These are phyloP conservation scores for Ferrisia virgata DNA, from an alignment of 2,888 invertebrate species.

Conservation along the genomic window DNA sequence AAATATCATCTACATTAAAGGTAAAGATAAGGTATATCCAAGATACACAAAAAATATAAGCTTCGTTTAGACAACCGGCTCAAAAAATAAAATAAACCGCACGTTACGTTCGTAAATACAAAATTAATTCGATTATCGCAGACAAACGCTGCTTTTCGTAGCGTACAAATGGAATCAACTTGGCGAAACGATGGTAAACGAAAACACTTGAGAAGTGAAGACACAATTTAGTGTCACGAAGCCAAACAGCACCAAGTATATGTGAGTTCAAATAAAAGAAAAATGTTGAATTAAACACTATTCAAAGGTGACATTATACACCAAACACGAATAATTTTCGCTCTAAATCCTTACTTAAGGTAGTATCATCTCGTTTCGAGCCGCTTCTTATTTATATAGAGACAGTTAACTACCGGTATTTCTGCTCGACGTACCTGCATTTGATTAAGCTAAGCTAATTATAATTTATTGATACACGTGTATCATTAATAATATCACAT, in stretches of 20 bases:
- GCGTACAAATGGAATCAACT: background rate
- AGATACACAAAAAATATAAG: no score
- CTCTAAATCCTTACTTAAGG: background rate
- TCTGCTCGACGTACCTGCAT: background rate
- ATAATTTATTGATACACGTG: no score
- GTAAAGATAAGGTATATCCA: no score
- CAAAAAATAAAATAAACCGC: background rate
- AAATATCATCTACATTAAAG: no score
- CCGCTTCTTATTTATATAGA: background rate
- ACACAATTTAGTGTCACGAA: background rate
- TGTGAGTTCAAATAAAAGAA: background rate
- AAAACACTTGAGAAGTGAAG: background rate
- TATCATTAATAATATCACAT: no score
- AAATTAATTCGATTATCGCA: conserved; percentile 9
- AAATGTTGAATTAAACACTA: background rate
- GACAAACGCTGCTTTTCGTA: background rate
- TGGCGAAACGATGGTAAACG: background rate
- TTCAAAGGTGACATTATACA: conserved; percentile 3
- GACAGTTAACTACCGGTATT: background rate
- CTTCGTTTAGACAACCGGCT: no score
- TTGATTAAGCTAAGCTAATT: background rate
- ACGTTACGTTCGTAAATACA: background rate
- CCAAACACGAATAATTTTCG: background rate
- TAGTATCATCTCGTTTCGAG: background rate
- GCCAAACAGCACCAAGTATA: background rate